Conservation (phyloP, 2,888 invertebrate genomes). For the Diarsia brunnea region DNA sequence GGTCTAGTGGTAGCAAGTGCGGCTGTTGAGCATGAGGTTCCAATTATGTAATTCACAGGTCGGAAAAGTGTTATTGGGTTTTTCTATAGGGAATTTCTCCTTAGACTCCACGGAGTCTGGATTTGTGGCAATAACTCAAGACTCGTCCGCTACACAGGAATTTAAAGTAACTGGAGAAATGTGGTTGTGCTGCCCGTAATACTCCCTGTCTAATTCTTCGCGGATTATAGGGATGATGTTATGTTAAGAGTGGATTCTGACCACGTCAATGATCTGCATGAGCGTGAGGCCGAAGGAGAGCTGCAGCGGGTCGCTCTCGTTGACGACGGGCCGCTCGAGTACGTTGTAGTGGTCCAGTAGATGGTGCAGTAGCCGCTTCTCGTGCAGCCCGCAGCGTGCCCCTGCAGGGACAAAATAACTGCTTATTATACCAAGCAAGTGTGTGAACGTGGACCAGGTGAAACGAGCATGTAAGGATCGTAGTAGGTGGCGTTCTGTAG, state of each 20-base stretch:
- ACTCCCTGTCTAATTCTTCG: not conserved
- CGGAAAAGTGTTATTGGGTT: not conserved
- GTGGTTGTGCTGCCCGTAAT: not conserved
- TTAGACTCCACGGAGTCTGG: not conserved
- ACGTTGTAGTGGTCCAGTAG: constrained; percentile 98
- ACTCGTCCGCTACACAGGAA: not conserved
- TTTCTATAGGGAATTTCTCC: not conserved
- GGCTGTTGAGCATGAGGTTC: no score
- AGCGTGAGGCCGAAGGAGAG: constrained; percentile 99
- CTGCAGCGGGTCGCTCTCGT: constrained; percentile 98
- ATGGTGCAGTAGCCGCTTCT: constrained; percentile 97
- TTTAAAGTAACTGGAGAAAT: not conserved
- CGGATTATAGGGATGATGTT: not conserved
- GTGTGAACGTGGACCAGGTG: not conserved
- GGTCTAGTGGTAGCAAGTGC: not conserved
- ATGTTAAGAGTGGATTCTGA: constrained; percentile 88
- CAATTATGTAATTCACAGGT: not conserved
- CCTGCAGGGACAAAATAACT: constrained; percentile 84
- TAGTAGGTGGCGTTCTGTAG: not conserved
- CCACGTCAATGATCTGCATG: constrained; percentile 99
- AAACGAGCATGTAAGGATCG: not conserved
- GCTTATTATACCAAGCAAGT: not conserved
- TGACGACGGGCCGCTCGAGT: constrained; percentile 98
- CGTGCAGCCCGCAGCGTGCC: constrained; percentile 96
- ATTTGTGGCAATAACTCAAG: not conserved